Percentiles rank a stretch among this genome's conserved stretches.
Evolutionary conservation across 2,113 vertebrate genomes (phyloP).

Genomic region (Andinoacara biseriatus): DNA sequence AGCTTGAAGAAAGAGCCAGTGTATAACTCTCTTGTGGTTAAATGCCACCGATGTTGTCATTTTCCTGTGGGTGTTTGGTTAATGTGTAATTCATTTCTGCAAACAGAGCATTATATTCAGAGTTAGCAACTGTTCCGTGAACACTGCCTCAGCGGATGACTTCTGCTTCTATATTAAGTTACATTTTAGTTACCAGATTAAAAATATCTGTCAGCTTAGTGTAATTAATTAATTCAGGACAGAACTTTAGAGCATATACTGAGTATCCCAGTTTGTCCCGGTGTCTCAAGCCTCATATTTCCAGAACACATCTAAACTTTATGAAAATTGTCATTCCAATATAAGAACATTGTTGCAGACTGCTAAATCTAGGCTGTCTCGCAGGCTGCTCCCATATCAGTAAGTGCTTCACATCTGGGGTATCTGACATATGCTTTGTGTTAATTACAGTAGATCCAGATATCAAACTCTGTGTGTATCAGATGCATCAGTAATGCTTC

Average conservation of each 20-base stretch:
- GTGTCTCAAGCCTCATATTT: too few relatives aligned
- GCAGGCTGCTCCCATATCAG: not conserved
- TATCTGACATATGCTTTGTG: not conserved
- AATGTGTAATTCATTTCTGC: slow-evolving; percentile 15
- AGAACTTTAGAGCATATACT: not conserved
- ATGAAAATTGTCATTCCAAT: not conserved
- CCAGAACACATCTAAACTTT: not conserved
- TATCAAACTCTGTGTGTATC: not conserved
- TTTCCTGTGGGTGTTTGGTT: slow-evolving; percentile 11
- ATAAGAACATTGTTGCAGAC: not conserved
- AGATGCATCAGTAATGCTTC: accelerated
- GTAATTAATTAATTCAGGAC: not conserved
- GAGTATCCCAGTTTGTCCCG: not conserved
- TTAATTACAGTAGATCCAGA: not conserved
- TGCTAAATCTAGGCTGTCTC: not conserved
- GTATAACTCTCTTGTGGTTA: not conserved
- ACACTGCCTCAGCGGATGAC: not conserved
- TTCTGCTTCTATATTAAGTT: not conserved
- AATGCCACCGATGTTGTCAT: slow-evolving; percentile 18
- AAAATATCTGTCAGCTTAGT: not conserved
- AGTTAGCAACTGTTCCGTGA: not conserved
- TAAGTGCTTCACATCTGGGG: not conserved
- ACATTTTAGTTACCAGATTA: not conserved
- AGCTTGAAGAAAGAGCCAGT: not conserved
- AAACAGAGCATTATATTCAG: not conserved